Evolutionary conservation across 2,113 vertebrate species (phyloP).

Genomic region (Erythrolamprus reginae): DNA sequence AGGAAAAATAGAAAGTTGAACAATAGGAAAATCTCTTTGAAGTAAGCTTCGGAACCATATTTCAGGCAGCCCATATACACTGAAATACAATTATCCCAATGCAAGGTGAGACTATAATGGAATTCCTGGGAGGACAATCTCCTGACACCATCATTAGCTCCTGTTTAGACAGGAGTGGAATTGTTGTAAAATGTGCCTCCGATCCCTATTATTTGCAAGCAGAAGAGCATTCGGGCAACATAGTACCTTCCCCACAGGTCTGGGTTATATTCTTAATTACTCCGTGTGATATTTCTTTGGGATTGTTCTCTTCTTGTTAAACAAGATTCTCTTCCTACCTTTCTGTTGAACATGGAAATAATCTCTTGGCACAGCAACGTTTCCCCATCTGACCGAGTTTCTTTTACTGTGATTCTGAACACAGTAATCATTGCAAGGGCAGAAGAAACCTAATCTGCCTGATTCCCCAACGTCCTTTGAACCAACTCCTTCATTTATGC

Average conservation of each 20-base stretch:
- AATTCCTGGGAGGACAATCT: background rate
- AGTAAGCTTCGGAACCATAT: background rate
- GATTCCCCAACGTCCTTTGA: background rate
- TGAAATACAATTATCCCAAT: background rate
- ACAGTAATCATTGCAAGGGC: background rate
- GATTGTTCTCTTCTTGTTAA: background rate
- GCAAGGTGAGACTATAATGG: background rate
- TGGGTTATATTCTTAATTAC: background rate
- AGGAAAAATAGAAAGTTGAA: background rate
- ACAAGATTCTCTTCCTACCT: background rate
- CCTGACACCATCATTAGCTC: background rate
- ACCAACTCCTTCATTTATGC: background rate
- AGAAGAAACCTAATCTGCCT: background rate
- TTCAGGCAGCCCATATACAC: background rate
- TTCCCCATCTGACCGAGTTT: background rate
- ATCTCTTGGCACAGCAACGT: background rate
- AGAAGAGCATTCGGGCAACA: background rate
- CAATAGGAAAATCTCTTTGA: background rate
- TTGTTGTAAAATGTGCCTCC: background rate
- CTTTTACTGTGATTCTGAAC: background rate
- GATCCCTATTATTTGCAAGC: background rate
- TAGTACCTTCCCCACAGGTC: background rate
- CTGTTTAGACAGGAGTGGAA: background rate
- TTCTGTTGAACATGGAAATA: background rate
- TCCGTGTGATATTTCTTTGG: background rate